Evolutionary conservation across 2,113 vertebrate species (phyloP).

Genomic region (Genyomyrus donnyi): DNA sequence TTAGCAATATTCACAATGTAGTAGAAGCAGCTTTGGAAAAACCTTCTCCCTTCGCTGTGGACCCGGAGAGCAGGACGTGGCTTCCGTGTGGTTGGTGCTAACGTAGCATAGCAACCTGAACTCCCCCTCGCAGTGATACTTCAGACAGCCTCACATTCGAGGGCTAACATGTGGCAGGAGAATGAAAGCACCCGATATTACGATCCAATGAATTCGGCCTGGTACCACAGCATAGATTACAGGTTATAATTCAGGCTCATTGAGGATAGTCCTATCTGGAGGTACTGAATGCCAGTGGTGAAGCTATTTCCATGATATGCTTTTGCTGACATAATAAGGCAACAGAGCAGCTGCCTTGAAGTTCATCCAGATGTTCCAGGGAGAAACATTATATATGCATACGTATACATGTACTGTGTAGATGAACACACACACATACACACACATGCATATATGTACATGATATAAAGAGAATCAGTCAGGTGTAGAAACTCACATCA

Average conservation of each 20-base stretch:
- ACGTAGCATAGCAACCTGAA: neutral
- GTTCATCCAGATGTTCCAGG: slow-evolving; percentile 51
- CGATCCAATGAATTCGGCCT: neutral
- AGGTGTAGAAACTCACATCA: slow-evolving; percentile 60
- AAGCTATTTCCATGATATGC: slow-evolving; percentile 29
- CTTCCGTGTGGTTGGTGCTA: neutral
- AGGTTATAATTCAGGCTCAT: slow-evolving; percentile 37
- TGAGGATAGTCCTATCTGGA: slow-evolving; percentile 33
- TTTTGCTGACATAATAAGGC: slow-evolving; percentile 52
- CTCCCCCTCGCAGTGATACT: neutral
- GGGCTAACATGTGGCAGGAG: neutral
- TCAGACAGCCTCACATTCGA: slow-evolving; percentile 2
- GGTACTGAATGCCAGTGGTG: slow-evolving; percentile 46
- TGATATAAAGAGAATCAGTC: slow-evolving; percentile 51
- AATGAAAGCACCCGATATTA: neutral
- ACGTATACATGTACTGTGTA: slow-evolving; percentile 67
- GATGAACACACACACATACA: slow-evolving; percentile 65
- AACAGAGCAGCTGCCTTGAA: slow-evolving; percentile 57
- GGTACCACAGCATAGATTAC: neutral
- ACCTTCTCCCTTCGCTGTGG: neutral
- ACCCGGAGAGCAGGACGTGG: neutral
- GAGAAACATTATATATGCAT: slow-evolving; percentile 58
- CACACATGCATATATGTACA: slow-evolving; percentile 66
- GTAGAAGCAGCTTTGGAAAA: neutral
- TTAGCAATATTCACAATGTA: slow-evolving; percentile 10